A percentile compares a stretch with the other conserved stretches of the same genome.
phyloP scores from a whole-genome alignment of 2,888 invertebrate genomes.

The Meliscaeva auricollis region DNA sequence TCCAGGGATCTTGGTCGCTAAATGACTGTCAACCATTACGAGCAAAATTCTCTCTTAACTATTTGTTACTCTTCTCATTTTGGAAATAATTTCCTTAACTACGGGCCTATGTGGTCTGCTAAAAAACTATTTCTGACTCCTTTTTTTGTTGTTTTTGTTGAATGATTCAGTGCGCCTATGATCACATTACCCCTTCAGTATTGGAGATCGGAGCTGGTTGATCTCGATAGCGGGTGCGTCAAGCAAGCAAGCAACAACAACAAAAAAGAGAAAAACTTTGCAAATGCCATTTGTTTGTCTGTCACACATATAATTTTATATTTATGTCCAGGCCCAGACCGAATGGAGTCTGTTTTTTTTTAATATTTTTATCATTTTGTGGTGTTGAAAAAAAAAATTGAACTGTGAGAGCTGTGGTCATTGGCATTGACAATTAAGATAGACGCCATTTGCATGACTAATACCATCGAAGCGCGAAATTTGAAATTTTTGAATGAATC shows the following conservation, averaged over 20 bases:
- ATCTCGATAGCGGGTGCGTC: constrained; percentile 7
- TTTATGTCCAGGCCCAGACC: constrained; percentile 44
- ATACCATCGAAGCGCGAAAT: constrained; percentile 44
- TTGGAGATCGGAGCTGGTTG: constrained; percentile 2
- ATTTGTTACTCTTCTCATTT: too few relatives aligned
- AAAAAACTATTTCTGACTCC: too few relatives aligned
- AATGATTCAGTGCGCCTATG: constrained; percentile 51
- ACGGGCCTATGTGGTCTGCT: neutral
- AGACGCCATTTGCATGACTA: constrained; percentile 58
- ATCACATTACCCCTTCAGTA: constrained; percentile 16
- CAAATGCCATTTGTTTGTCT: constrained; percentile 32
- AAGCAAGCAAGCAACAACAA: neutral
- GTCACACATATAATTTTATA: neutral
- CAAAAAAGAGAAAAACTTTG: constrained; percentile 15
- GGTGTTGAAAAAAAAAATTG: neutral
- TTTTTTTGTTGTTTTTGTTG: neutral
- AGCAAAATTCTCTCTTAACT: too few relatives aligned
- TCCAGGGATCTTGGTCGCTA: too few relatives aligned
- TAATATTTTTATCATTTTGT: neutral
- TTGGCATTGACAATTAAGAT: constrained; percentile 62
- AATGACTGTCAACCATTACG: too few relatives aligned
- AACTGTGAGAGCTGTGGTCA: constrained; percentile 45
- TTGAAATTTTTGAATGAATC: neutral
- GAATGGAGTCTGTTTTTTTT: constrained; percentile 38
- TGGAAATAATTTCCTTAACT: neutral